A percentile compares a stretch with the other conserved stretches of the same genome.
These are phyloP conservation scores for Cephus runcator DNA, from an alignment of 2,888 invertebrate genomes.

Conservation along the genomic window DNA sequence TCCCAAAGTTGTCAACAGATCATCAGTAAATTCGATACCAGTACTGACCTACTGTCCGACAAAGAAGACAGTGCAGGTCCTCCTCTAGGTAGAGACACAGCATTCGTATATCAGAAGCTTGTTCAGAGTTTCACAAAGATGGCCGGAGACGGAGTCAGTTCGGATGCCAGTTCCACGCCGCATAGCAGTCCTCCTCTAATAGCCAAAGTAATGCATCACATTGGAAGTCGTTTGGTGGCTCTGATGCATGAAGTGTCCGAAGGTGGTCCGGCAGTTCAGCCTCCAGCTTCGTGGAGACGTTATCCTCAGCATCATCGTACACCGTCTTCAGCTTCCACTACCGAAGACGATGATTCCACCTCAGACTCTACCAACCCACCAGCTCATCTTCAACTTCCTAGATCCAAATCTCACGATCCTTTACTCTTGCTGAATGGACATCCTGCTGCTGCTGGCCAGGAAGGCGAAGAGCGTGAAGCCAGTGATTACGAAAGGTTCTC, in stretches of 20 bases:
- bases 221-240: conserved; percentile 86
- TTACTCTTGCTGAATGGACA: conserved; percentile 66
- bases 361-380: conserved; percentile 72
- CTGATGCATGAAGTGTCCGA: conserved; percentile 93
- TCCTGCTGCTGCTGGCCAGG: conserved; percentile 47
- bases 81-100: conserved; percentile 76
- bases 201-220: conserved; percentile 92
- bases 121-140: conserved; percentile 86
- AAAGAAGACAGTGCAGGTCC: conserved; percentile 59
- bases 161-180: conserved; percentile 64
- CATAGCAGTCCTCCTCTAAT: conserved; percentile 85
- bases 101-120: conserved; percentile 86
- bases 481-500: conserved; percentile 91
- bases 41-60: conserved; percentile 25
- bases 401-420: conserved; percentile 86
- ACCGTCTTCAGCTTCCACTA: conserved; percentile 71
- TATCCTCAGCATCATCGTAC: conserved; percentile 71
- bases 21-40: conserved; percentile 83
- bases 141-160: conserved; percentile 71
- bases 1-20: conserved; percentile 90
- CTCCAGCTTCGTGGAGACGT: conserved; percentile 71
- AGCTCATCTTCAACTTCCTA: conserved; percentile 71
- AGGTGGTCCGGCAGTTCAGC: conserved; percentile 67
- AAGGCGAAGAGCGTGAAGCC: conserved; percentile 70
- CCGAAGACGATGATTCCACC: conserved; percentile 79